Base-by-base conservation (phyloP, 2,113 vertebrate species). In the Dolichotis patagonum region DNA sequence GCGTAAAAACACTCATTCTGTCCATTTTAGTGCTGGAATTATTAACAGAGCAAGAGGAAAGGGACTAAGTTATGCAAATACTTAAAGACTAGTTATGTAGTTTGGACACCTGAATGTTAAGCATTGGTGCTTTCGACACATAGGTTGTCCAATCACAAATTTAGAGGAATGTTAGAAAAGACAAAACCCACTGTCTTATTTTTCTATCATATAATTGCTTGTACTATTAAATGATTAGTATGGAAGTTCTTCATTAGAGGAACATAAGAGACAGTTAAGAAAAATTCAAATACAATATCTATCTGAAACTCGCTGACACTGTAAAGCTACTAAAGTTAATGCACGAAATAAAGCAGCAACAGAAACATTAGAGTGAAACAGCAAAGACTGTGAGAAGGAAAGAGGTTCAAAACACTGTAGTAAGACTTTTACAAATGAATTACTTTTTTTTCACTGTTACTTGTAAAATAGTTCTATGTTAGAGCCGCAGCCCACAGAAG, bases 191-290 rank as follows among this genome's bases (percentile, higher is more conserved):
- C 3, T 65, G 63, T n/a, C 65, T 69, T 20, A 38, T 96, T 97
- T 97, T 98, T 96, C 89, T 78, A 96, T 97, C 95, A 96, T 97
- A 98, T 96, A 95, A 71, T 77, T 75, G 65, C 94, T 96, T 69
- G 35, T 69, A 69, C n/a, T 69, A n/a, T 69, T 96, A 97, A 97
- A 93, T 92, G 32, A 97, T 96, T 88, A 84, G 87, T 97, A 97
- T 86, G 90, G 94, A 97, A 91, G 35, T 65, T 88, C 93, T 96
- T 98, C 96, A 98, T 97, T 96, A 95, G 85, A 88, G 97, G 88
- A 0, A 2, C 32, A 78, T 96, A 93, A 97, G 95, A 97, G 96
- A 95, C 85, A 97, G 96, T 85, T 97, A 87, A 91, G 60, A 81
- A 88, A 0, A 3, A 94, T 43, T 90, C 62, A 78, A 89, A 43